phyloP scores from a whole-genome alignment of 2,888 invertebrate species.

The Phyto melanocephala region DNA sequence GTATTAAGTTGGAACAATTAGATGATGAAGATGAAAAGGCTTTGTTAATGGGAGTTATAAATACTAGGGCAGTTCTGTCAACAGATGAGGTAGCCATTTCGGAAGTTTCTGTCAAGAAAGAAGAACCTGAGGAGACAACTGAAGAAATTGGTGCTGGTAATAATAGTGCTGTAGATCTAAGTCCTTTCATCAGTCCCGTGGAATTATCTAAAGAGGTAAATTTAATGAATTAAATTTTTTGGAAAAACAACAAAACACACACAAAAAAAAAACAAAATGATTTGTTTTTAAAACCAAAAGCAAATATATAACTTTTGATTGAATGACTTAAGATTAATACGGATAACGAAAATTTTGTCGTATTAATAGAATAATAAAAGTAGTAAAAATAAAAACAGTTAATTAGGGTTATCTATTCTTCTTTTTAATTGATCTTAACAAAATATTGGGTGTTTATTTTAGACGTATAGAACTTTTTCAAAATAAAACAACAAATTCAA shows the following conservation, averaged over 20 bases:
- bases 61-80: constrained; percentile 47
- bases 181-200: constrained; percentile 71
- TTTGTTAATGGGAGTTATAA: constrained; percentile 59
- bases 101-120: constrained; percentile 53
- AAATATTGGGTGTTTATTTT: no score
- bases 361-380: no score
- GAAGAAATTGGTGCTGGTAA: constrained; percentile 35
- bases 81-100: constrained; percentile 16
- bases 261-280: constrained; percentile 1
- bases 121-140: constrained; percentile 56
- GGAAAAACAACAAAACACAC: no score
- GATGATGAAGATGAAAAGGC: constrained; percentile 67
- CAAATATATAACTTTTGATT: constrained; percentile 19
- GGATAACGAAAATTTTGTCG: background rate
- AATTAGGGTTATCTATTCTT: no score
- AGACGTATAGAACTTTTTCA: no score
- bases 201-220: constrained; percentile 74
- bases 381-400: no score
- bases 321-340: background rate
- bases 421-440: no score
- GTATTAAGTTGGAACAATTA: constrained; percentile 69
- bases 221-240: background rate
- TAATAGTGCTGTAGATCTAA: constrained; percentile 62
- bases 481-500: no score
- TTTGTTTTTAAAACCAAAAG: background rate